phyloP scores from a whole-genome alignment of 2,888 invertebrate genomes.

The Synergus umbraculus region DNA sequence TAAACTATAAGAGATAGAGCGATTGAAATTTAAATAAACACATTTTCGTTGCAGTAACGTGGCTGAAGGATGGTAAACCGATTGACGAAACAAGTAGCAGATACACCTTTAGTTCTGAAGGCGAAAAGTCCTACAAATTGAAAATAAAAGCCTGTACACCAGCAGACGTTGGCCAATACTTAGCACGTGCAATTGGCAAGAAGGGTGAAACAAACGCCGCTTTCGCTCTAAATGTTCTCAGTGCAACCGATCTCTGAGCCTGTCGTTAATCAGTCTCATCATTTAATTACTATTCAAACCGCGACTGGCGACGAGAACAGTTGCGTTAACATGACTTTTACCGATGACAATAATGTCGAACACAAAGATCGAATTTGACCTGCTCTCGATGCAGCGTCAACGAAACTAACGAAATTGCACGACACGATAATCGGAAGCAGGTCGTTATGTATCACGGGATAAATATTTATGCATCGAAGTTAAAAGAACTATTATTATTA shows the following conservation, averaged over 20 bases:
- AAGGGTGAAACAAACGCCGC: constrained; percentile 91
- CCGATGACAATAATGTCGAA: constrained; percentile 3
- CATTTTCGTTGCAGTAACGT: constrained; percentile 78
- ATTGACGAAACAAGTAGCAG: constrained; percentile 88
- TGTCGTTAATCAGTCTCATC: constrained; percentile 44
- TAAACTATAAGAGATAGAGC: not conserved
- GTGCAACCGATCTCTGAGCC: constrained; percentile 78
- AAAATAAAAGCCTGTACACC: constrained; percentile 86
- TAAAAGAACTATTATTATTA: constrained; percentile 33
- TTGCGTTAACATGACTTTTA: constrained; percentile 41
- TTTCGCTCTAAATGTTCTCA: constrained; percentile 90
- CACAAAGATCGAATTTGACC: constrained; percentile 29
- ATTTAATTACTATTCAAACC: constrained; percentile 40
- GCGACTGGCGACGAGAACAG: constrained; percentile 44
- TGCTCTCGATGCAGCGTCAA: constrained; percentile 48
- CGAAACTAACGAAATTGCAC: constrained; percentile 49
- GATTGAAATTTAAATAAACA: too few species aligned
- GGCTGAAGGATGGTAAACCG: constrained; percentile 95
- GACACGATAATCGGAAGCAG: constrained; percentile 53
- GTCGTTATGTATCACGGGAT: constrained; percentile 41
- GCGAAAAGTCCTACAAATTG: constrained; percentile 87
- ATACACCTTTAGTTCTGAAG: constrained; percentile 90
- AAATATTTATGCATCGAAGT: constrained; percentile 46
- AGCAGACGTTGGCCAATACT: constrained; percentile 92
- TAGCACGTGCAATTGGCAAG: constrained; percentile 90